Evolutionary conservation across 2,113 vertebrate species (phyloP).

Genomic region (Aspidoscelis tigris): DNA sequence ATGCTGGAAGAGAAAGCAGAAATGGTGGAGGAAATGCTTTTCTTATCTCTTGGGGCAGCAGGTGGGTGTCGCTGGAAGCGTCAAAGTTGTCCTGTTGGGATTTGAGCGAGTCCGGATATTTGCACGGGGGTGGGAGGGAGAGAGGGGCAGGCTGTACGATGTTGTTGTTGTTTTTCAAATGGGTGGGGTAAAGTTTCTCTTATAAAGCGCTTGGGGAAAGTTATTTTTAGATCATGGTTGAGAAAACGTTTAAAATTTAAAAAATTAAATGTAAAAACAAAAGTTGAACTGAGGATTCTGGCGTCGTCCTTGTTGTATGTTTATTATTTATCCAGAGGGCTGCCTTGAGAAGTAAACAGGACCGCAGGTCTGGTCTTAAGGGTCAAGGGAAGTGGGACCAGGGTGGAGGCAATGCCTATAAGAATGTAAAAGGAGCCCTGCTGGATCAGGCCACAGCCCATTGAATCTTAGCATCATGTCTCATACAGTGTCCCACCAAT

Average conservation of each 20-base stretch:
- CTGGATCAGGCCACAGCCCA: neutral
- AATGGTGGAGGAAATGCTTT: no score
- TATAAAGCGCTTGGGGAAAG: neutral
- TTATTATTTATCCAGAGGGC: no score
- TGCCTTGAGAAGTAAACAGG: no score
- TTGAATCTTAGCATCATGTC: neutral
- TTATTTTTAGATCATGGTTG: constrained; percentile 1
- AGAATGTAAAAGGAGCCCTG: no score
- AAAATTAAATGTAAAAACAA: neutral
- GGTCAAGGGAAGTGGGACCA: neutral
- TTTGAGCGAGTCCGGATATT: neutral
- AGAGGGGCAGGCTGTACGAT: constrained; percentile 25
- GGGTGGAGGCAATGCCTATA: neutral
- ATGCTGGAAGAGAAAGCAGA: no score
- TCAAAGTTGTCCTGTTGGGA: neutral
- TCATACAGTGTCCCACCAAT: no score
- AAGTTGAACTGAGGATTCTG: neutral
- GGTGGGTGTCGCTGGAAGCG: no score
- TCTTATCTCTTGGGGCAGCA: neutral
- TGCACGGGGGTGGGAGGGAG: neutral
- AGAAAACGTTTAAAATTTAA: constrained; percentile 1
- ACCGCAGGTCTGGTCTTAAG: no score
- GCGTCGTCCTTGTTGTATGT: no score
- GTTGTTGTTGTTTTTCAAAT: neutral
- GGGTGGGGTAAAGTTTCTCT: neutral